These are phyloP conservation scores for Drepanosiphum platanoidis DNA, from an alignment of 2,888 invertebrate species.

Conservation along the genomic window DNA sequence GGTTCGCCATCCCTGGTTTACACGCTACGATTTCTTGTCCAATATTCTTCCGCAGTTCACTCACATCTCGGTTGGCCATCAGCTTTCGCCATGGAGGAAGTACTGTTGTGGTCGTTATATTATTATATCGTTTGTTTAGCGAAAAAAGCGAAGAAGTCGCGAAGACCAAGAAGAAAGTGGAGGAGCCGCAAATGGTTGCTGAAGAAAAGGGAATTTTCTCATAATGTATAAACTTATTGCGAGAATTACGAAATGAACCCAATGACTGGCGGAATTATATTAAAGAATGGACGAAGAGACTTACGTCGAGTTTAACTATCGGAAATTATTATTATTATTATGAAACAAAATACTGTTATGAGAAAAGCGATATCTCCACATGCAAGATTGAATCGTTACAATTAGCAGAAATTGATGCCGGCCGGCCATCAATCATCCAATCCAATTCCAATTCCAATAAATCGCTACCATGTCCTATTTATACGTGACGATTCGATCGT, in stretches of 20 bases:
- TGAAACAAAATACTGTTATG: conserved; percentile 62
- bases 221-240: conserved; percentile 44
- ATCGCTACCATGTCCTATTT: no score
- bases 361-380: conserved; percentile 64
- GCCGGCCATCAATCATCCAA: no score
- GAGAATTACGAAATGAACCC: no score
- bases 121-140: conserved; percentile 10
- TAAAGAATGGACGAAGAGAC: conserved; percentile 29
- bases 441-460: no score
- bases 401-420: no score
- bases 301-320: conserved; percentile 14
- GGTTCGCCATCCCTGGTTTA: no score
- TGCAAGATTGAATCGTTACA: no score
- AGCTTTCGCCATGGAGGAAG: conserved; percentile 15
- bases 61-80: not conserved
- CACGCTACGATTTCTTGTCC: conserved; percentile 14
- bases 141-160: conserved; percentile 5
- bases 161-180: conserved; percentile 23
- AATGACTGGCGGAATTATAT: conserved; percentile 48
- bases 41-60: no score
- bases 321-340: conserved; percentile 20
- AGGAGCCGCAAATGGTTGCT: conserved; percentile 30
- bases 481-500: no score
- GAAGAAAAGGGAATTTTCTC: conserved; percentile 41
- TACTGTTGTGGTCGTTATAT: conserved; percentile 1